Evolutionary conservation across 2,888 invertebrate species (phyloP).

Genomic region (Chymomyza fuscimana): DNA sequence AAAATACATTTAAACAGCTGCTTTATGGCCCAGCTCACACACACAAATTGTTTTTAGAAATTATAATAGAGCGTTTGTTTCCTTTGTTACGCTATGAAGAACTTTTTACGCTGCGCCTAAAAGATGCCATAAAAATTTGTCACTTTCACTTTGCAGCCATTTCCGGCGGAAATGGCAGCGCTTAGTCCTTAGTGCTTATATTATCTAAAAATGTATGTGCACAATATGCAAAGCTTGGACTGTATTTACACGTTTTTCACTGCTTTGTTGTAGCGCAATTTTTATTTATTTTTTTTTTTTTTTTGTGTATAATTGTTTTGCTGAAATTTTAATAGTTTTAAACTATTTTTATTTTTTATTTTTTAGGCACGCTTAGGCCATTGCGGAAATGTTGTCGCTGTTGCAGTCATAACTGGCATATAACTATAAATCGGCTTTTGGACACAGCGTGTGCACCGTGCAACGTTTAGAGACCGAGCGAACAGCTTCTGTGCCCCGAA

Average conservation of each 20-base stretch:
- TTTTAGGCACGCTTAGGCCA: constrained; percentile 26
- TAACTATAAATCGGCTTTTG: constrained; percentile 75
- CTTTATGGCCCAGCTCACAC: constrained; percentile 36
- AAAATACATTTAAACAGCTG: constrained; percentile 80
- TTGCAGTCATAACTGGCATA: constrained; percentile 71
- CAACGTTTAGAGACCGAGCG: constrained; percentile 64
- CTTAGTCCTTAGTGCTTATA: background rate
- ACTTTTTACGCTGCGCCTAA: constrained; percentile 65
- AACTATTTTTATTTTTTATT: constrained; percentile 19
- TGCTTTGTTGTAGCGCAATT: constrained; percentile 2
- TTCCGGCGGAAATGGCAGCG: background rate
- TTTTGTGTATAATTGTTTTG: background rate
- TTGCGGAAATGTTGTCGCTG: constrained; percentile 66
- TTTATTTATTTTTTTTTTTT: constrained; percentile 8
- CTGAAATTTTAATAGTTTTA: constrained; percentile 3
- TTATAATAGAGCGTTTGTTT: constrained; percentile 10
- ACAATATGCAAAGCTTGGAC: too few species aligned
- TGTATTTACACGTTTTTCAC: constrained; percentile 4
- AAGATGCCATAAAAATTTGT: constrained; percentile 62
- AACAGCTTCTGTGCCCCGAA: constrained; percentile 70
- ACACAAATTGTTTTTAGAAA: constrained; percentile 15
- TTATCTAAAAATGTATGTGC: background rate
- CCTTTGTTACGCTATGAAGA: background rate
- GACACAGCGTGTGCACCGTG: constrained; percentile 49
- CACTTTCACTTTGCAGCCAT: constrained; percentile 49